Evolutionary conservation across 2,888 invertebrate species (phyloP), one percentile per base, ranked within the genome.

Genomic region (Pecten maximus): DNA sequence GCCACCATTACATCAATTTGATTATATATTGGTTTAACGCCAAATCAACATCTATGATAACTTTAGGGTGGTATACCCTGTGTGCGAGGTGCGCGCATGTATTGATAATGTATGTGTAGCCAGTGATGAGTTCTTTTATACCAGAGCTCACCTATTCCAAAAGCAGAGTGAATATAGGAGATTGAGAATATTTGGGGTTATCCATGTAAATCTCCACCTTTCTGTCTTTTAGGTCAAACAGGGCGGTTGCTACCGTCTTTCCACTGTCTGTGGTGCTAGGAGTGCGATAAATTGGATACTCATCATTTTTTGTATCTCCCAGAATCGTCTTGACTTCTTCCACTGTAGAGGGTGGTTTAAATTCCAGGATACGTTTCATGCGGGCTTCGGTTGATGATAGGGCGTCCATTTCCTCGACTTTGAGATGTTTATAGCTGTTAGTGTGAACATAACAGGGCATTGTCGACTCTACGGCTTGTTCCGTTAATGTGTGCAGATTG

Each of bases 271-370:
- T 88, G 19, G 88, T 28, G 15, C 88, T 40, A 28, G 88, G 88
- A 2, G 40, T 88, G n/a, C 88, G 40, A 44, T 40, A 88, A 19
- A 88, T 88, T 0, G 40, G 88, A 28, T 88, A 88, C 16, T 88
- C 40, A 6, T 15, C 16, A 88, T 88, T 40, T 15, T 40, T 28
- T 19, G 88, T 88, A 39, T 88, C 88, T 19, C 88, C 88, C 3
- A 88, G 28, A 28, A 88, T 48, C 6, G 12, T 12, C 2, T 40
- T 88, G 3, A 44, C 12, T 40, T 88, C 88, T 2, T 88, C 16
- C 28, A 2, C 40, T 40, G 88, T 88, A 39, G 40, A 44, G 4
- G 88, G 88, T 15, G 40, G n/a, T 23, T 40, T 28, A 23, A 88
- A 88, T 35, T 88, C 44, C 16, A 40, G 23, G 19, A 48, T 88